These are phyloP conservation scores for Meandrusa payeni DNA, from an alignment of 2,888 invertebrate species.

Conservation along the genomic window DNA sequence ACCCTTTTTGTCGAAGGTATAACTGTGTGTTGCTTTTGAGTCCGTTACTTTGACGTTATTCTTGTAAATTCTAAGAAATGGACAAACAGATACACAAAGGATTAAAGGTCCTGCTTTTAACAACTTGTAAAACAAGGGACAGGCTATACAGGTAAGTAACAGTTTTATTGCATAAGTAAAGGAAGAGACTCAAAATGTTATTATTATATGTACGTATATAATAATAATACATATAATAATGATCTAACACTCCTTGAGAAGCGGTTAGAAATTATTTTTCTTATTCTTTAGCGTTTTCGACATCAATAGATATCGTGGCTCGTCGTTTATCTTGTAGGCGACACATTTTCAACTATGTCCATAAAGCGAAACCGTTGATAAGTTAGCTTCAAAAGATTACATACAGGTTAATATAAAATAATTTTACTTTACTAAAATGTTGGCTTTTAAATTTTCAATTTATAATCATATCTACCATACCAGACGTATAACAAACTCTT, in stretches of 20 bases:
- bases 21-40: conserved; percentile 52
- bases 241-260: too few species aligned
- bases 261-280: too few species aligned
- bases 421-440: neutral
- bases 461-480: too few species aligned
- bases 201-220: neutral
- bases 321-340: too few species aligned
- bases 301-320: too few species aligned
- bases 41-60: conserved; percentile 68
- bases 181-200: neutral
- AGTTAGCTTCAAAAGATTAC: neutral
- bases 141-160: conserved; percentile 14
- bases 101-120: neutral
- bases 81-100: conserved; percentile 20
- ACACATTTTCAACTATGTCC: too few species aligned
- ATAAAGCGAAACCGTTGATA: too few species aligned
- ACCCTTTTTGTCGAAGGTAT: conserved; percentile 63
- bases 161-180: conserved; percentile 1
- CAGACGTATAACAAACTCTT: too few species aligned
- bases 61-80: conserved; percentile 53
- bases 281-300: too few species aligned
- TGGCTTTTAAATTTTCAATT: too few species aligned
- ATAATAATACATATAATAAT: too few species aligned
- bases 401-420: neutral
- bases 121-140: neutral